Base-by-base conservation (phyloP, 2,113 vertebrate genomes). In the Oophaga pumilio region DNA sequence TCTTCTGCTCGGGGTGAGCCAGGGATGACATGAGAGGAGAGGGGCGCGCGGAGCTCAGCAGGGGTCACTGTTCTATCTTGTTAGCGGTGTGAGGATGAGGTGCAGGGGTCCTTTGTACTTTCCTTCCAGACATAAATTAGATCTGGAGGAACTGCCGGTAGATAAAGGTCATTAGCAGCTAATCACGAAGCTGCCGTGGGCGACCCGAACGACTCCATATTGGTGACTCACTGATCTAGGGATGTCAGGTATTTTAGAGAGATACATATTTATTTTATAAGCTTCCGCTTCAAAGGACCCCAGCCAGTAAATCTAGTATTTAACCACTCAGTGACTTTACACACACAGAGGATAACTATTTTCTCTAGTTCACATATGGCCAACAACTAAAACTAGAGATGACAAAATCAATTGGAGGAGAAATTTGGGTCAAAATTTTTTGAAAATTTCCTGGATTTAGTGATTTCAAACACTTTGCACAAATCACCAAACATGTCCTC, bases 141-240 rank as follows among this genome's bases (percentile, higher is more conserved):
- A 20, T 33, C 79, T 2, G 22, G 24, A 64, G 60, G 22, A 60
- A 2, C 33, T 49, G 22, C 80, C 52, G 80, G 60, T 14, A 20
- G 64, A 68, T 82, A 50, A 7, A 24, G 14, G 80, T 50, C 33
- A 82, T 82, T 64, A 82, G 80, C 8, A 64, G 50, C 28, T 66
- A 62, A 82, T 82, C 59, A 64, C 4, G 24, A 53, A 78, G n/a
- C 26, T 26, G n/a, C 9, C 9, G 3, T 50, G 59, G 28, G 2
- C 64, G 18, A 26, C 28, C 22, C 11, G 1, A 59, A 79, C 20
- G 6, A 22, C 17, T 80, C 49, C 20, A n/a, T 76, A 6, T 9
- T 6, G 13, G 18, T 76, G 33, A 50, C 8, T 76, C 74, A 52
- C 43, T 52, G 74, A 50, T 49, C 74, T 8, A 2, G 8, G 74